phyloP scores from a whole-genome alignment of 2,888 invertebrate genomes.

The Platypus cylindrus region DNA sequence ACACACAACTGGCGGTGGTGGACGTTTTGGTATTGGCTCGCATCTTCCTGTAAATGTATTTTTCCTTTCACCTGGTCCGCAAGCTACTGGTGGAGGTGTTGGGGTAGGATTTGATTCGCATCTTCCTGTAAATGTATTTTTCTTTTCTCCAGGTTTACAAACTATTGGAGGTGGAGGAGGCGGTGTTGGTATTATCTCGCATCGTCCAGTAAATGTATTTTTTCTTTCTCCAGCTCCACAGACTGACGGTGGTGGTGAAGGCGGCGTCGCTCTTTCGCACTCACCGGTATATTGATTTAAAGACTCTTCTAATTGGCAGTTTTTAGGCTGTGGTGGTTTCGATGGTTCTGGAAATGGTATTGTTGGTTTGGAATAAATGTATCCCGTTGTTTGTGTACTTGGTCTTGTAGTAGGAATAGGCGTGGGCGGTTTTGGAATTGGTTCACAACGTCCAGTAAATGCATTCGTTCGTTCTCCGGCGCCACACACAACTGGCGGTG shows the following conservation, averaged over 20 bases:
- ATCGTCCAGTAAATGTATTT: constrained; percentile 6
- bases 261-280: constrained; percentile 6
- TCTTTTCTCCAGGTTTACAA: constrained; percentile 3
- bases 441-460: constrained; percentile 7
- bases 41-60: constrained; percentile 8
- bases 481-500: neutral
- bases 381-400: too few species aligned
- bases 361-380: neutral
- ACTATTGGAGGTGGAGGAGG: neutral
- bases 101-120: constrained; percentile 3
- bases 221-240: constrained; percentile 4
- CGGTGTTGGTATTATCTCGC: constrained; percentile 3
- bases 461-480: constrained; percentile 1
- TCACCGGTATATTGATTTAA: constrained; percentile 7
- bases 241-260: neutral
- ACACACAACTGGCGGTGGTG: constrained; percentile 3
- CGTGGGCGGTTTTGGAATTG: neutral
- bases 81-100: constrained; percentile 1
- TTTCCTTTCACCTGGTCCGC: constrained; percentile 7
- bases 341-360: neutral
- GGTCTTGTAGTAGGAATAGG: constrained; percentile 3
- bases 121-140: constrained; percentile 4
- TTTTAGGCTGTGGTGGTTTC: neutral
- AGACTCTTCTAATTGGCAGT: constrained; percentile 5
- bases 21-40: constrained; percentile 5